A percentile compares a stretch with the other conserved stretches of the same genome.
Evolutionary conservation across 2,113 vertebrate species (phyloP).

Genomic region (Grammomys surdaster): DNA sequence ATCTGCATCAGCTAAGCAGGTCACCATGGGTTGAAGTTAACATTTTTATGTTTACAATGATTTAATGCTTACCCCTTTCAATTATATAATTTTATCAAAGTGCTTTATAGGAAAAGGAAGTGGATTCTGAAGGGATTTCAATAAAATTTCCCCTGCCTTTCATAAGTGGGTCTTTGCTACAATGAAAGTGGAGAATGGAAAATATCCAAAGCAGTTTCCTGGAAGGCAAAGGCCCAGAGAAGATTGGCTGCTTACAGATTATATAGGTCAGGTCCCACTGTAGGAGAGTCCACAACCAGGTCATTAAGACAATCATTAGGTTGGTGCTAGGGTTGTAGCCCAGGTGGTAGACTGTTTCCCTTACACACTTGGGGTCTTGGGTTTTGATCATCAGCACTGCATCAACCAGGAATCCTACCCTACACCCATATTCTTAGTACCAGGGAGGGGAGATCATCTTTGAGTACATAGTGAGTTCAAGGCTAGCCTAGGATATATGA

Average conservation of each 20-base stretch:
- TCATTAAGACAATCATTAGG: not conserved
- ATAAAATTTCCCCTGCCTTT: not conserved
- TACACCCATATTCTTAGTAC: not conserved
- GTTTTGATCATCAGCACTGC: too few species aligned
- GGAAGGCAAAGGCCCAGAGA: not conserved
- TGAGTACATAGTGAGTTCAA: not conserved
- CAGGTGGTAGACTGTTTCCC: not conserved
- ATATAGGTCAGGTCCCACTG: not conserved
- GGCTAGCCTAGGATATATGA: not conserved
- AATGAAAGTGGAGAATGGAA: not conserved
- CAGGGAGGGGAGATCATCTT: too few species aligned
- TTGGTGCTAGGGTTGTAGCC: not conserved
- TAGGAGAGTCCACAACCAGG: not conserved
- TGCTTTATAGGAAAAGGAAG: constrained; percentile 11
- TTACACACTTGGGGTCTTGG: too few species aligned
- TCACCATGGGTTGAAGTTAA: not conserved
- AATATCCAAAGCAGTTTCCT: not conserved
- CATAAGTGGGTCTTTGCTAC: not conserved
- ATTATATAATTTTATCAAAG: constrained; percentile 6
- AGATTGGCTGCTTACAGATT: not conserved
- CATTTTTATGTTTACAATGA: constrained; percentile 53
- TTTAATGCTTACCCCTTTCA: constrained; percentile 34
- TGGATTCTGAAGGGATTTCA: not conserved
- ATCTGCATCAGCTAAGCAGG: not conserved
- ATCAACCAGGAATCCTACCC: not conserved